Base-by-base conservation (phyloP, 1,140 invertebrate species). In the Coenobita brevimanus region DNA sequence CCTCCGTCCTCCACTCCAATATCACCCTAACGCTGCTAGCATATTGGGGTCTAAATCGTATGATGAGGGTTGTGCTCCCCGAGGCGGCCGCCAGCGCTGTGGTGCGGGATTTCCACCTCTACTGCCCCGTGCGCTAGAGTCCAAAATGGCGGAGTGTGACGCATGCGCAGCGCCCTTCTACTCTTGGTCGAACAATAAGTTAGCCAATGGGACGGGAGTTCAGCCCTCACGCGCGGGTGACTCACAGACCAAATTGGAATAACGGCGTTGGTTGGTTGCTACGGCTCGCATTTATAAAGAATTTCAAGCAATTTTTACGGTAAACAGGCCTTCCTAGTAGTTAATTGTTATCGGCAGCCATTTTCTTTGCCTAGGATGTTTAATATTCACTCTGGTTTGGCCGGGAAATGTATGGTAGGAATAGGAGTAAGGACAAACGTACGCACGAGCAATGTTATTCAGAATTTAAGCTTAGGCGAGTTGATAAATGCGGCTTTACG, bases 231-330 rank as follows among this genome's bases (percentile, higher is more conserved):
- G 84, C 84, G 84, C 84, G 84, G 84, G 76, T 87, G 84, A 87
- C 84, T 87, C 84, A 87, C 84, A 87, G 84, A 80, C 84, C 84
- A 87, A 87, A 87, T 87, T 87, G 84, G 84, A 87, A 87, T 87
- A 87, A 87, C 84, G 84, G 84, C 76, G 84, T 87, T 71, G 84
- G 82, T 57, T 87, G 84, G 84, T 87, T 80, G 84, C 84, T 87
- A 87, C n/a, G n/a, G n/a, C n/a, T n/a, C n/a, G n/a, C n/a, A n/a
- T n/a, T n/a, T n/a, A n/a, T n/a, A n/a, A n/a, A n/a, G n/a, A n/a
- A n/a, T n/a, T n/a, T n/a, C n/a, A n/a, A n/a, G n/a, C n/a, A n/a
- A n/a, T n/a, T n/a, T n/a, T n/a, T n/a, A n/a, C n/a, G n/a, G n/a
- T n/a, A n/a, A n/a, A n/a, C n/a, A n/a, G n/a, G n/a, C n/a, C n/a